A percentile compares a stretch with the other conserved stretches of the same genome.
Conservation (phyloP, 2,888 invertebrate species). For the Pachydiplax longipennis region DNA sequence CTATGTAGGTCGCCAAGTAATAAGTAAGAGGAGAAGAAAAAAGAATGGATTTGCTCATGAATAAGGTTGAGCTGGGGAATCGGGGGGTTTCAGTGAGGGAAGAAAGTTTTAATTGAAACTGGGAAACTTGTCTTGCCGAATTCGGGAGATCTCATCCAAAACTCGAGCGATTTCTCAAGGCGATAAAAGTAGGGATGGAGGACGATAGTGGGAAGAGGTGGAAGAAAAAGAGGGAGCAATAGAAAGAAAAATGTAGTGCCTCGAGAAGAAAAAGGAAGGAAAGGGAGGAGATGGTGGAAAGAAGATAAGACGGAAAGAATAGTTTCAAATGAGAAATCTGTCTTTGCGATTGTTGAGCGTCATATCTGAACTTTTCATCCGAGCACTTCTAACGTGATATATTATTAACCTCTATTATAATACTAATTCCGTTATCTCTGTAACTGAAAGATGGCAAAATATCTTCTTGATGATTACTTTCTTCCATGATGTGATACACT, state of each 20-base stretch:
- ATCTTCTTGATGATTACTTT: no score
- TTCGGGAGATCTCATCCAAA: slow-evolving; percentile 29
- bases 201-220: neutral
- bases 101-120: slow-evolving; percentile 43
- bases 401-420: no score
- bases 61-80: neutral
- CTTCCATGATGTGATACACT: no score
- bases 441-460: no score
- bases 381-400: no score
- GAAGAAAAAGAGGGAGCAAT: neutral
- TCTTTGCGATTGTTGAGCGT: neutral
- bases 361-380: no score
- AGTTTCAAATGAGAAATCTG: neutral
- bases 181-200: slow-evolving; percentile 28
- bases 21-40: neutral
- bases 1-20: neutral
- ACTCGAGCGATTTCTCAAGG: neutral
- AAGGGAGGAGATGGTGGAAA: neutral
- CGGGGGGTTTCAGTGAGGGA: neutral
- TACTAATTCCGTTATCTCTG: no score
- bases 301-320: neutral
- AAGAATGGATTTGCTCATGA: neutral
- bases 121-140: slow-evolving; percentile 40
- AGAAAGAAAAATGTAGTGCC: neutral
- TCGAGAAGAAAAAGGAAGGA: neutral